Percentiles rank a stretch among this genome's conserved stretches.
These are phyloP conservation scores for Drosophila pectinifera DNA, from an alignment of 1,140 invertebrate genomes.

Conservation along the genomic window DNA sequence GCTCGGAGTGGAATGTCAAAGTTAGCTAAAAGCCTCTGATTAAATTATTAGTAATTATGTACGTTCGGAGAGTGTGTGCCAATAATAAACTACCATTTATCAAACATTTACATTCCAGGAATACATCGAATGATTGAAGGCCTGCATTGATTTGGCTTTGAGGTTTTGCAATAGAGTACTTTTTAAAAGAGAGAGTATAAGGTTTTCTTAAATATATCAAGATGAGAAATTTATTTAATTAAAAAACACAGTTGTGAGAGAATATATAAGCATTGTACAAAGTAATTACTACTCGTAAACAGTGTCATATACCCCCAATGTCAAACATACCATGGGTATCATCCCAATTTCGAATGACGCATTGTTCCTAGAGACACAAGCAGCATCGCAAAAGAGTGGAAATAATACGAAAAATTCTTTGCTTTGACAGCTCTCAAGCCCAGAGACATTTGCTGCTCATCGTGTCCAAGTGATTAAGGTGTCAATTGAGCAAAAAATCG, in stretches of 20 bases:
- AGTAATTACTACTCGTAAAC: too few species aligned
- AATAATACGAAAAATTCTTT: slow-evolving; percentile 43
- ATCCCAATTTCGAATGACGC: slow-evolving; percentile 8
- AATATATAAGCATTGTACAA: too few species aligned
- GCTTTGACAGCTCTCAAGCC: slow-evolving; percentile 57
- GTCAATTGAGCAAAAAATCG: slow-evolving; percentile 50
- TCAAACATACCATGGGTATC: not conserved
- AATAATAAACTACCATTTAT: not conserved
- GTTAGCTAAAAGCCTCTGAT: not conserved
- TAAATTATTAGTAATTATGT: not conserved
- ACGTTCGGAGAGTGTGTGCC: not conserved
- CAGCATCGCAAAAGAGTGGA: slow-evolving; percentile 30
- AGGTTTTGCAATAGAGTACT: too few species aligned
- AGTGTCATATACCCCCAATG: not conserved
- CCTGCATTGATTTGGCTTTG: too few species aligned
- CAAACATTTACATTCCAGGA: not conserved
- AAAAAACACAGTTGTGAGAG: too few species aligned
- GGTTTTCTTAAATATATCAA: too few species aligned
- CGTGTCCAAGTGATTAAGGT: slow-evolving; percentile 69
- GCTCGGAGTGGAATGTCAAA: not conserved
- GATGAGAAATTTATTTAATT: too few species aligned
- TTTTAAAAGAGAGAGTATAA: too few species aligned
- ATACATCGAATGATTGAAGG: not conserved
- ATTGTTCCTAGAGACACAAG: slow-evolving; percentile 5
- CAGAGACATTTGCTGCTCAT: slow-evolving; percentile 32